A percentile compares a stretch with the other conserved stretches of the same genome.
Evolutionary conservation across 2,797 vertebrate genomes (phyloP).

Genomic region (Arnoldichthys spilopterus): DNA sequence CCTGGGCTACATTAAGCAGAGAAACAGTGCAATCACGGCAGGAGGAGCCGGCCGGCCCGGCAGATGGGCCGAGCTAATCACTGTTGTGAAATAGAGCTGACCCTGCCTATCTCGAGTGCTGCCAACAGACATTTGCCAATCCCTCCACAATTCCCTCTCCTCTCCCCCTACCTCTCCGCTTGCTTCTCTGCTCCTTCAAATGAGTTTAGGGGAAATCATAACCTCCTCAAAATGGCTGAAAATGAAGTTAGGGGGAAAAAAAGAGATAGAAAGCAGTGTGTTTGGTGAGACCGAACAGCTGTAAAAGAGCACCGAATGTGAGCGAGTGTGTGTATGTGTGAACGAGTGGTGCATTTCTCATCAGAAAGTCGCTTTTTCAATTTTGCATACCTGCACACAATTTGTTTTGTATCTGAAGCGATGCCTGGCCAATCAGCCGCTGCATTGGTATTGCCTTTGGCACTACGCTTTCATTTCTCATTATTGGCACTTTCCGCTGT

Average conservation of each 20-base stretch:
- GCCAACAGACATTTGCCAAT: conserved; percentile 69
- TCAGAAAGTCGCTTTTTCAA: conserved; percentile 23
- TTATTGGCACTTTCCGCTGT: conserved; percentile 32
- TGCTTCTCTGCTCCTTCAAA: conserved; percentile 63
- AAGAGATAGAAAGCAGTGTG: conserved; percentile 65
- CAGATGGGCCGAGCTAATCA: conserved; percentile 85
- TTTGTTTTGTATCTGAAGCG: conserved; percentile 31
- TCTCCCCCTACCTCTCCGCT: conserved; percentile 46
- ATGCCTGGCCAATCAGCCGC: not conserved
- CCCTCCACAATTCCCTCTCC: conserved; percentile 57
- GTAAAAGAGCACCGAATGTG: conserved; percentile 52
- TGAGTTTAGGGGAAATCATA: conserved; percentile 61
- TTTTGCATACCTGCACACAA: conserved; percentile 18
- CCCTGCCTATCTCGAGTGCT: conserved; percentile 77
- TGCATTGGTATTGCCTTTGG: conserved; percentile 26
- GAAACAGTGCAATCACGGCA: conserved; percentile 80
- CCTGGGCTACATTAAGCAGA: conserved; percentile 71
- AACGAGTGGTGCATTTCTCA: conserved; percentile 15
- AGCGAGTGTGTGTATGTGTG: not conserved
- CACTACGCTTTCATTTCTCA: conserved; percentile 26
- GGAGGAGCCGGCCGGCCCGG: conserved; percentile 71
- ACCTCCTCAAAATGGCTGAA: conserved; percentile 67
- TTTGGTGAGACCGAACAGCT: conserved; percentile 71
- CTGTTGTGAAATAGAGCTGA: conserved; percentile 86
- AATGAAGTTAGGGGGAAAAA: conserved; percentile 72